Evolutionary conservation across 2,113 vertebrate species (phyloP).

Genomic region (Pavo muticus): DNA sequence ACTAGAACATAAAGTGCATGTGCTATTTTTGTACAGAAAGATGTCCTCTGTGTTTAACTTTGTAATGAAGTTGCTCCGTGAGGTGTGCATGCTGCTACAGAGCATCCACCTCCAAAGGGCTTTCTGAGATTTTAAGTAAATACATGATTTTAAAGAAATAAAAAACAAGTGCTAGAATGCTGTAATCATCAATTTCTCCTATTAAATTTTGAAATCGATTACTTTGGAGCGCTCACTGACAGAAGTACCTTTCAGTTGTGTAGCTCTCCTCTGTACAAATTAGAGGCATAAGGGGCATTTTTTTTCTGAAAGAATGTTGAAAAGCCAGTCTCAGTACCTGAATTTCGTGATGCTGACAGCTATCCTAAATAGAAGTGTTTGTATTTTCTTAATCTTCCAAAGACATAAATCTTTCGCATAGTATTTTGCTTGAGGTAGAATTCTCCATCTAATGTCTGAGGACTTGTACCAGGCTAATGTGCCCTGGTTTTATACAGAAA

Average conservation of each 20-base stretch:
- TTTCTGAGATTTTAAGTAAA: neutral
- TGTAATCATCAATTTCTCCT: neutral
- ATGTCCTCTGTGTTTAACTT: neutral
- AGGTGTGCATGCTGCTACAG: neutral
- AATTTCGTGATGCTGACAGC: neutral
- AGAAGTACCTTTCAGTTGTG: neutral
- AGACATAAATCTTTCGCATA: neutral
- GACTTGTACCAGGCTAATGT: neutral
- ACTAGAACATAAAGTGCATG: neutral
- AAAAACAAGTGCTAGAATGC: neutral
- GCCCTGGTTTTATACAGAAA: constrained; percentile 1
- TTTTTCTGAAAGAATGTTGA: neutral
- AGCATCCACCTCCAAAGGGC: neutral
- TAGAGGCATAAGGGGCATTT: neutral
- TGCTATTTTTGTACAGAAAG: neutral
- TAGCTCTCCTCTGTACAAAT: neutral
- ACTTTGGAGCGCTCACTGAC: neutral
- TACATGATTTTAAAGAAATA: neutral
- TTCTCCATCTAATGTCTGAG: neutral
- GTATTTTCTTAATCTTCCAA: neutral
- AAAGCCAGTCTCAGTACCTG: neutral
- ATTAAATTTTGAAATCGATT: neutral
- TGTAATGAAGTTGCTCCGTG: rapidly evolving
- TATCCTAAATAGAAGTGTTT: neutral
- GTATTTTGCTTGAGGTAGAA: constrained; percentile 5